Percentiles rank a stretch among this genome's conserved stretches.
Conservation (phyloP, 2,888 invertebrate species). For the Ferdinandea cuprea region DNA sequence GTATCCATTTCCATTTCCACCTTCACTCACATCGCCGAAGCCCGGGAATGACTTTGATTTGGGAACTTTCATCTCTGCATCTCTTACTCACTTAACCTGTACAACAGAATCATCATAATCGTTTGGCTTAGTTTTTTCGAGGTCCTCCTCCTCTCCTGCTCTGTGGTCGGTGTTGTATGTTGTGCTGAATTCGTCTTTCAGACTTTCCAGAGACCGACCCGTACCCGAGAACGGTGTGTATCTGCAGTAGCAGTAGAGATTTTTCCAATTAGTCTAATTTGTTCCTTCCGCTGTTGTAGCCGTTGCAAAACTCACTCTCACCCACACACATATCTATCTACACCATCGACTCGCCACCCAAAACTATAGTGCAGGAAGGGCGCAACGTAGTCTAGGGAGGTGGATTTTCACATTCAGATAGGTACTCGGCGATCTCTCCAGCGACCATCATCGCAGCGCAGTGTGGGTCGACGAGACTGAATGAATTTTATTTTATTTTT, state of each 20-base stretch:
- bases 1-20: constrained; percentile 25
- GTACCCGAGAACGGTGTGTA: constrained; percentile 26
- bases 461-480: constrained; percentile 6
- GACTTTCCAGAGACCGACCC: constrained; percentile 8
- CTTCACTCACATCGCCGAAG: constrained; percentile 9
- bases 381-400: constrained; percentile 11
- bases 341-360: neutral
- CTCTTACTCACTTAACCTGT: constrained; percentile 62
- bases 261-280: constrained; percentile 76
- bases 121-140: constrained; percentile 68
- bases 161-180: neutral
- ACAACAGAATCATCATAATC: constrained; percentile 72
- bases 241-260: constrained; percentile 66
- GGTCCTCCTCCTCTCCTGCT: neutral
- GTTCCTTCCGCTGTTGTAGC: constrained; percentile 75
- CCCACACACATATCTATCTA: constrained; percentile 34
- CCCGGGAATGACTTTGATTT: constrained; percentile 73
- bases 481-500: constrained; percentile 37
- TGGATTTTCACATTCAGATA: too few relatives aligned
- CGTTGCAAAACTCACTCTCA: constrained; percentile 43
- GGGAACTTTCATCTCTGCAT: constrained; percentile 67
- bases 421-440: constrained; percentile 8
- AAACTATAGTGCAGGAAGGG: constrained; percentile 7
- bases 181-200: constrained; percentile 4
- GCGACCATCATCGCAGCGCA: constrained; percentile 16